Evolutionary conservation across 1,140 invertebrate species (phyloP).

Genomic region (Trachymyrmex septentrionalis): DNA sequence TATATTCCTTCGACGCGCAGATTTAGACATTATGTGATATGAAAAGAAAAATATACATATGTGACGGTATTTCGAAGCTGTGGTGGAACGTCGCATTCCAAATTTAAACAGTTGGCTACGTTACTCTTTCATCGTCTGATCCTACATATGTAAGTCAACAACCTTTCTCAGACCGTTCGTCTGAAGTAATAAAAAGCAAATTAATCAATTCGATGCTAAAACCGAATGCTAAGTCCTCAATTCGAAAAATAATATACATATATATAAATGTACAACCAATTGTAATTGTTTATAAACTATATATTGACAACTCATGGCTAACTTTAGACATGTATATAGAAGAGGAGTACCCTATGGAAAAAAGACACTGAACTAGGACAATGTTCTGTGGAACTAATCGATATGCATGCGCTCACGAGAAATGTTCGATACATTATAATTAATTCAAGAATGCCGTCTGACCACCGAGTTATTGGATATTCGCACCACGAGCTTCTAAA

Average conservation of each 20-base stretch:
- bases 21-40: not conserved
- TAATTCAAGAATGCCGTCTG: slow-evolving; percentile 40
- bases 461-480: not conserved
- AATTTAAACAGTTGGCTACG: slow-evolving; percentile 54
- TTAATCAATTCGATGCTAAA: not conserved
- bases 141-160: slow-evolving; percentile 40
- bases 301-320: not conserved
- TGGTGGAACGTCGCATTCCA: slow-evolving; percentile 37
- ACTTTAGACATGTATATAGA: not conserved
- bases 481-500: slow-evolving; percentile 34
- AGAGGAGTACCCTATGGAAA: not conserved
- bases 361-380: not conserved
- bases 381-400: not conserved
- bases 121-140: slow-evolving; percentile 40
- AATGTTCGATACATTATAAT: slow-evolving; percentile 18
- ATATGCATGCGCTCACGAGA: not conserved
- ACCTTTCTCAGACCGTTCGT: slow-evolving; percentile 10
- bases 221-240: not conserved
- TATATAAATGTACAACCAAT: not conserved
- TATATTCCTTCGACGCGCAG: slow-evolving; percentile 1
- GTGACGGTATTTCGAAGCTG: slow-evolving; percentile 14
- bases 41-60: not conserved
- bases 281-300: not conserved
- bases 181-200: not conserved
- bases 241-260: not conserved